Evolutionary conservation across 1,140 invertebrate genomes (phyloP).

Genomic region (Idris sp.): DNA sequence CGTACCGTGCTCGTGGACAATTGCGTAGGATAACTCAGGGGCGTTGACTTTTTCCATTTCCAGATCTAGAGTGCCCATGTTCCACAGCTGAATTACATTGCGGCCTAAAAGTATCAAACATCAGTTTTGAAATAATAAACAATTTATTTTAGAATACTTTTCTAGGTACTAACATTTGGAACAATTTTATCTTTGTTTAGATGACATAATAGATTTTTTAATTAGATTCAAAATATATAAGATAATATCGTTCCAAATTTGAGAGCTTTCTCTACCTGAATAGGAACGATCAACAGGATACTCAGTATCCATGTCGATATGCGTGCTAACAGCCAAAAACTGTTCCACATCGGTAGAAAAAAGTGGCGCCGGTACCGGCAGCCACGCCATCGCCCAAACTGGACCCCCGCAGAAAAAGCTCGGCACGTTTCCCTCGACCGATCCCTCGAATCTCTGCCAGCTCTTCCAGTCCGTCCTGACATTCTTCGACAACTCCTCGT

Average conservation of each 20-base stretch:
- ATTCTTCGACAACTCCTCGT: conserved; percentile 44
- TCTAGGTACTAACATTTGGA: too few species aligned
- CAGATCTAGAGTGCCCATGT: conserved; percentile 40
- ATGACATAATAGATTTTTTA: too few species aligned
- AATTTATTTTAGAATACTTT: too few species aligned
- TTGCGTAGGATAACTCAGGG: conserved; percentile 76
- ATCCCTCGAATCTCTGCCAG: conserved; percentile 76
- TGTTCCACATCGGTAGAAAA: conserved; percentile 69
- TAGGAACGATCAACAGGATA: conserved; percentile 72
- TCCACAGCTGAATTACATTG: conserved; percentile 44
- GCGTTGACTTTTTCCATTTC: conserved; percentile 5
- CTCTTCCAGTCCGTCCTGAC: conserved; percentile 70
- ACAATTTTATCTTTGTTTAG: too few species aligned
- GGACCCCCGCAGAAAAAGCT: conserved; percentile 83
- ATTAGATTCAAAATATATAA: too few species aligned
- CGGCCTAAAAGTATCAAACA: conserved; percentile 44
- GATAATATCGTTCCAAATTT: too few species aligned
- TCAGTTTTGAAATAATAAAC: too few species aligned
- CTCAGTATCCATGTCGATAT: conserved; percentile 74
- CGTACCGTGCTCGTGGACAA: conserved; percentile 83
- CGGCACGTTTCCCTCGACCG: conserved; percentile 64
- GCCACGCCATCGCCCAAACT: conserved; percentile 80
- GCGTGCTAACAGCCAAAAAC: conserved; percentile 79
- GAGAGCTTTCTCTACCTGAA: conserved; percentile 63
- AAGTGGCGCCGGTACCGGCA: conserved; percentile 77